Percentiles rank a stretch among this genome's conserved stretches.
Evolutionary conservation across 2,888 invertebrate species (phyloP).

Genomic region (Ctenicera cuprea): DNA sequence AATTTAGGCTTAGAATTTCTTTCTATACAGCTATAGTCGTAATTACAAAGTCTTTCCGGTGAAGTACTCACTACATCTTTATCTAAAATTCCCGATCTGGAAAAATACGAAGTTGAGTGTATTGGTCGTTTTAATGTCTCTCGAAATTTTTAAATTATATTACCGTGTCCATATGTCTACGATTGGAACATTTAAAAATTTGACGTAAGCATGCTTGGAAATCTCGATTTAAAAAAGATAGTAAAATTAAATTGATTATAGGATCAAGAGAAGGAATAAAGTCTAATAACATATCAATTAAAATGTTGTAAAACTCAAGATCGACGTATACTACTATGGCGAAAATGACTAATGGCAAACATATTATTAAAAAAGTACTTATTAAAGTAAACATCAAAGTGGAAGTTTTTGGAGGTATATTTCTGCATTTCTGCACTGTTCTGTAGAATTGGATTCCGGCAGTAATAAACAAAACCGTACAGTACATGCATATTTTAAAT

Average conservation of each 20-base stretch:
- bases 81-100: too few relatives aligned
- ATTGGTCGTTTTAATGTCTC: too few relatives aligned
- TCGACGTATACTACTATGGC: background rate
- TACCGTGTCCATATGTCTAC: too few relatives aligned
- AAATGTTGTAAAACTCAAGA: too few relatives aligned
- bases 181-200: slow-evolving; percentile 15
- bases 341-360: background rate
- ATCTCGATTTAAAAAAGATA: slow-evolving; percentile 9
- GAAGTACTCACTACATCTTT: too few relatives aligned
- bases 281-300: background rate
- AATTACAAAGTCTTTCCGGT: too few relatives aligned
- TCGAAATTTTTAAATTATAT: too few relatives aligned
- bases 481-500: background rate
- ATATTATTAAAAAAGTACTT: background rate
- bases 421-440: background rate
- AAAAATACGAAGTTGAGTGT: too few relatives aligned
- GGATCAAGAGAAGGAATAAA: slow-evolving; percentile 9
- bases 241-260: slow-evolving; percentile 14
- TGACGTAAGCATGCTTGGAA: slow-evolving; percentile 24
- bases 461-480: background rate
- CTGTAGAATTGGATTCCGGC: background rate
- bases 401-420: background rate
- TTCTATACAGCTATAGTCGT: too few relatives aligned
- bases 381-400: slow-evolving; percentile 14
- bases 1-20: too few relatives aligned